Base-by-base conservation (phyloP, 2,113 vertebrate species). In the Scomber scombrus region DNA sequence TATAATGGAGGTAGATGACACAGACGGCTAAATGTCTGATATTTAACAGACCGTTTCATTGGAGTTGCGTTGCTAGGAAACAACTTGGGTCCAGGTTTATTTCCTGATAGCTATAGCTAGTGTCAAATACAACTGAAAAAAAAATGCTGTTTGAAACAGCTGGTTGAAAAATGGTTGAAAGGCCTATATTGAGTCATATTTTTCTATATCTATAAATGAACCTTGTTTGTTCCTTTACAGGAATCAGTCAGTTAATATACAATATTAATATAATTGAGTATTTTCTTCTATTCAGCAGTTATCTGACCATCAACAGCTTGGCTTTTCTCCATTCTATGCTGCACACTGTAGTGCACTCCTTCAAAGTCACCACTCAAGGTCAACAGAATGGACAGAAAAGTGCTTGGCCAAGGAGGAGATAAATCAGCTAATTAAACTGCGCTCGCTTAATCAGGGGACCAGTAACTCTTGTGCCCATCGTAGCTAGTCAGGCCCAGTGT, bases 381-480 rank as follows among this genome's bases (percentile, higher is more conserved):
- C 96, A 96, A 91, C 94, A 87, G 90, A 92, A 95, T 81, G 90
- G 87, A 83, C 87, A 79, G 91, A 94, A 95, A 96, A 90, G 92
- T 93, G 89, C 95, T 96, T 94, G 93, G 93, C 95, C 83, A 95
- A 91, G 93, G 88, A 94, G 92, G 95, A 96, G 96, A 97, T 98
- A 97, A 98, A 98, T 99, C 97, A 97, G 97, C 96, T 96, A 97
- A 98, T 99, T 97, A 97, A 85, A 95, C 92, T 93, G 93, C 95
- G 94, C 96, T 96, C 95, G 94, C 96, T 97, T 96, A 95, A 96
- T 97, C 95, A 95, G 95, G 96, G 95, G 96, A 94, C 89, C 61
- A 71, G 91, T 86, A 86, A 91, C 66, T 89, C 75, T 76, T 65
- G 60, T 46, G 93, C 92, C 96, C 96, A 96, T 97, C 95, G 91